Base-by-base conservation (phyloP, 2,113 vertebrate genomes). In the Phrynosoma blainvillii region DNA sequence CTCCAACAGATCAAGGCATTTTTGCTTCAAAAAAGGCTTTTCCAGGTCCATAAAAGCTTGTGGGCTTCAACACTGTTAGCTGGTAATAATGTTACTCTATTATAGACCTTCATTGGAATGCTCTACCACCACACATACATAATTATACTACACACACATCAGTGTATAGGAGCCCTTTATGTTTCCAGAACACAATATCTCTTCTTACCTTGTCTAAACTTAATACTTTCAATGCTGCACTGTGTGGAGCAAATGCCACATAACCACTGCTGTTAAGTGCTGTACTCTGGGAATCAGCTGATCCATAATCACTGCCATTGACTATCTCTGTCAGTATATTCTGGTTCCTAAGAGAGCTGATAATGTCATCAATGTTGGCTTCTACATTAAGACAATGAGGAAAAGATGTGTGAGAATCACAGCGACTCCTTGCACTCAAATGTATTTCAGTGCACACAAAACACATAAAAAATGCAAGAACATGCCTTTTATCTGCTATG, bases 161-260 rank as follows among this genome's bases (percentile, higher is more conserved):
- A 66, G 25, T 65, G 76, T 85, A 30, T 30, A 12, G 27, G 14
- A 76, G 36, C 27, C 23, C 25, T 76, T 32, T 42, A 65, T 42
- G 42, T 76, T 30, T 73, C 5, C 32, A 56, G 42, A 68, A 14
- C n/a, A n/a, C 27, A 30, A 25, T 21, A 5, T 16, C 0, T 20
- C 25, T 0, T 62, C 96, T 93, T 89, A 99, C 98, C 98, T 98
- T 97, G 89, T 93, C 97, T 89, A 97, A 96, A 27, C 94, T 91
- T 0, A 97, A 95, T 5, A 99, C 97, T 2, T 98, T 98, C 85
- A 99, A 95, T 90, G 97, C 98, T 1, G 98, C 98, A 5, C 97
- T 99, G 90, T 99, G 98, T 2, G 99, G 98, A 0, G 98, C 98
- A 4, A 93, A 96, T 0, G 97, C 96, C 84, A 98, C 96, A 71